phyloP scores from a whole-genome alignment of 2,113 vertebrate genomes.

The Leucoraja erinaceus region DNA sequence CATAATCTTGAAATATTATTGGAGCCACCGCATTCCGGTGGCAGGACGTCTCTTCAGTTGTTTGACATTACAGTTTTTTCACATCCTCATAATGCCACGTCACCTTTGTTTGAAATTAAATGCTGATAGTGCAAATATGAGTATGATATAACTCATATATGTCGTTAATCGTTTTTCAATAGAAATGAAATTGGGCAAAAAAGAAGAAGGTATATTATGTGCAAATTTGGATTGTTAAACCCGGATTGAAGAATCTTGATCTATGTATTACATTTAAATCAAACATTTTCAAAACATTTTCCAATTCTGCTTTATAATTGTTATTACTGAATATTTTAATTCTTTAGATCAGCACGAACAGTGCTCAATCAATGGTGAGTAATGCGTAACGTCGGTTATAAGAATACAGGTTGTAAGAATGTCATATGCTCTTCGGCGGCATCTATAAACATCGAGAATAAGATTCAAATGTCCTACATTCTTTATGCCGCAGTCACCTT shows the following conservation, averaged over 20 bases:
- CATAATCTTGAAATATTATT: no score
- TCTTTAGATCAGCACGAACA: not conserved
- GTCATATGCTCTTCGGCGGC: no score
- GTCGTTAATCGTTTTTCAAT: not conserved
- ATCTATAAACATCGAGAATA: no score
- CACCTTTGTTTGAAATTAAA: not conserved
- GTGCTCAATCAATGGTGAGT: not conserved
- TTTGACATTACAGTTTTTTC: no score
- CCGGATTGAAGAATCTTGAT: not conserved
- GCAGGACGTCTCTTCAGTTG: no score
- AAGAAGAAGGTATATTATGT: not conserved
- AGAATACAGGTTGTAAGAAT: not conserved
- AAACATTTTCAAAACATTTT: not conserved
- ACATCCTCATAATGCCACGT: no score
- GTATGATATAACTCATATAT: not conserved
- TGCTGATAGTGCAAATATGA: not conserved
- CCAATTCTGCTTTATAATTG: not conserved
- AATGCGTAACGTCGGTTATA: not conserved
- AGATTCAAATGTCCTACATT: no score
- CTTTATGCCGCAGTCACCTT: no score
- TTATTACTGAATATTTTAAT: not conserved
- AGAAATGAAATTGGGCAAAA: not conserved
- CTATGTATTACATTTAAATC: not conserved
- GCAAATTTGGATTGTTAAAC: not conserved
- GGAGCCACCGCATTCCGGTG: no score